Base-by-base conservation (phyloP, 1,140 invertebrate species). In the Gryllus bimaculatus region DNA sequence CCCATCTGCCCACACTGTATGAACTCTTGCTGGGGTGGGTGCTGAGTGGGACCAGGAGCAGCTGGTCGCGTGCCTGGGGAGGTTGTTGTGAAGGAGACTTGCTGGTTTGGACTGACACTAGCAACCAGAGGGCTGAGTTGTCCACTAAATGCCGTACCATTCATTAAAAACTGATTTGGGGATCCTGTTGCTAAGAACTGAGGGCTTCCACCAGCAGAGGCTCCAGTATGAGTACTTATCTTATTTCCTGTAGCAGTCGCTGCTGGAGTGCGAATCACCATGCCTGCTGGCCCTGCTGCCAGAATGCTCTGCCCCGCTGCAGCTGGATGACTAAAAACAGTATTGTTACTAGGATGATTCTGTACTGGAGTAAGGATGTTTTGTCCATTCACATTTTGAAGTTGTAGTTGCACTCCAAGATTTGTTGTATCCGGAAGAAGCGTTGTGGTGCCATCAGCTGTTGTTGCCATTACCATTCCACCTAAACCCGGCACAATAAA, bases 401-500 rank as follows among this genome's bases (percentile, higher is more conserved):
- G 88, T 82, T 95, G 93, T 13, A 93, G 81, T 79, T 93, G 92
- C 89, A 93, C 90, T 0, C 91, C 91, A 78, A 92, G 87, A 77
- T 91, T 90, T 0, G 89, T 90, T 18, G 91, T 89, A 79, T 92
- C 90, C 83, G 92, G 90, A 7, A 93, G 84, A 21, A 93, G 86
- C 0, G 88, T 89, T 0, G 91, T 89, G 3, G 92, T 91, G 2
- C 90, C 90, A 82, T 93, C 90, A 47, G 92, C 89, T 54, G 83
- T 81, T 13, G 54, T 66, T 39, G 93, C 89, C 92, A 91, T 90
- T 75, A 93, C 89, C 89, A 95, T 90, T 81, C 93, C 89, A 4
- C 93, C 92, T 2, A 94, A 84, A 82, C 93, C 93, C 7, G 94
- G 93, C 75, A 95, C 91, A 76, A 95, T 91, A 82, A 95, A 92